Percentiles rank a stretch among this genome's conserved stretches.
Evolutionary conservation across 2,113 vertebrate species (phyloP).

Genomic region (Regulus satrapa): DNA sequence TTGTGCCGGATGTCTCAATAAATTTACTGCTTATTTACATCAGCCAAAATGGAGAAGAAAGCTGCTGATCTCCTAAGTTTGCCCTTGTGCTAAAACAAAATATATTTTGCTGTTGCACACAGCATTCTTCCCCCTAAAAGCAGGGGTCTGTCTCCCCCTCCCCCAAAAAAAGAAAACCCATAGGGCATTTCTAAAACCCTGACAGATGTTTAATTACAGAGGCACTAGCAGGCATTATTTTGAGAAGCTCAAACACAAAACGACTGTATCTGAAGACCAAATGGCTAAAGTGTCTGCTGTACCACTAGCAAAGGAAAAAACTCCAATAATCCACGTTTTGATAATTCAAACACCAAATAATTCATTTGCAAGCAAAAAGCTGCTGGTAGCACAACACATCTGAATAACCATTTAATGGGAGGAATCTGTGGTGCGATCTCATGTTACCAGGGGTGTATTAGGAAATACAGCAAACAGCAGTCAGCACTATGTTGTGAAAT

Average conservation of each 20-base stretch:
- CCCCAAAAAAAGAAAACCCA: neutral
- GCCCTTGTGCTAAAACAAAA: neutral
- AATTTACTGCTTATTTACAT: conserved; percentile 64
- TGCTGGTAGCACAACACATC: neutral
- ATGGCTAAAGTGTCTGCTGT: conserved; percentile 14
- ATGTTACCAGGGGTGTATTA: neutral
- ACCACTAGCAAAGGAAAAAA: neutral
- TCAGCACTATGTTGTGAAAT: neutral
- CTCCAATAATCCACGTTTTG: conserved; percentile 7
- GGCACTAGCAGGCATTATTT: conserved; percentile 44
- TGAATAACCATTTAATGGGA: conserved; percentile 34
- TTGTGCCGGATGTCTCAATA: conserved; percentile 51
- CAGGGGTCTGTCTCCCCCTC: neutral
- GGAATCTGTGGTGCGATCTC: neutral
- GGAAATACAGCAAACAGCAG: conserved; percentile 5
- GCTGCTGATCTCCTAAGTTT: neutral
- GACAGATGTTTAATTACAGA: conserved; percentile 61
- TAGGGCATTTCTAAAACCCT: conserved; percentile 5
- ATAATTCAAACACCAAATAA: conserved; percentile 52
- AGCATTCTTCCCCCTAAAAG: neutral
- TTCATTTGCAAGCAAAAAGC: conserved; percentile 8
- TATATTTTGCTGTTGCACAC: neutral
- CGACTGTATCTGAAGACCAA: conserved; percentile 12
- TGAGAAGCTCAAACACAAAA: conserved; percentile 30
- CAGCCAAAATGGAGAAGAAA: conserved; percentile 53